These are phyloP conservation scores for Tridacna gigas DNA, from an alignment of 2,888 invertebrate species.

Conservation along the genomic window DNA sequence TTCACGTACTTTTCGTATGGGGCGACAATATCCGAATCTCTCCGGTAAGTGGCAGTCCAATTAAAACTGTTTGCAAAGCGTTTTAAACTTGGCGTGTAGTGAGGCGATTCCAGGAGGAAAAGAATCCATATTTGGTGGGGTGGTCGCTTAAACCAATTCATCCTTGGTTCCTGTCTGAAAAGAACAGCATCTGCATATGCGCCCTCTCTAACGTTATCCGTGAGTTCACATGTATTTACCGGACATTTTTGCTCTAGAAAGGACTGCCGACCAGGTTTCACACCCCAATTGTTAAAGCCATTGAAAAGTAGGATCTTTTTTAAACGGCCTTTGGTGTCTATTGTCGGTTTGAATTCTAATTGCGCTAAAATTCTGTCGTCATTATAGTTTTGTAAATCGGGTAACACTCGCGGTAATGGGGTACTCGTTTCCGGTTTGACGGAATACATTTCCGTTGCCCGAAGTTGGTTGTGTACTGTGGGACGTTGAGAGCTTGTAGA, in stretches of 20 bases:
- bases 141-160: conserved; percentile 33
- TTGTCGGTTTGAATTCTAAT: conserved; percentile 32
- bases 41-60: conserved; percentile 98
- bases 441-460: too few species aligned
- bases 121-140: conserved; percentile 54
- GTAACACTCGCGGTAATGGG: conserved; percentile 32
- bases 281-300: conserved; percentile 49
- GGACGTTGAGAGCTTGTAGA: too few species aligned
- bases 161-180: conserved; percentile 40
- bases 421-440: neutral
- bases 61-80: conserved; percentile 93
- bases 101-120: conserved; percentile 53
- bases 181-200: conserved; percentile 43
- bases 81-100: conserved; percentile 88
- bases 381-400: conserved; percentile 21
- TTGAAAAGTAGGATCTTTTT: conserved; percentile 54
- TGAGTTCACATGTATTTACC: conserved; percentile 93
- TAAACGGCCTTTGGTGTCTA: neutral
- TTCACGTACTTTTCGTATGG: conserved; percentile 98
- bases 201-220: conserved; percentile 85
- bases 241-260: conserved; percentile 88
- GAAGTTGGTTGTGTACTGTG: too few species aligned
- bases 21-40: conserved; percentile 97
- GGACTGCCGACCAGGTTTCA: conserved; percentile 38
- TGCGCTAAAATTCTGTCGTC: conserved; percentile 52